Base-by-base conservation (phyloP, 2,113 vertebrate species). In the Forbesichthys agassizii region DNA sequence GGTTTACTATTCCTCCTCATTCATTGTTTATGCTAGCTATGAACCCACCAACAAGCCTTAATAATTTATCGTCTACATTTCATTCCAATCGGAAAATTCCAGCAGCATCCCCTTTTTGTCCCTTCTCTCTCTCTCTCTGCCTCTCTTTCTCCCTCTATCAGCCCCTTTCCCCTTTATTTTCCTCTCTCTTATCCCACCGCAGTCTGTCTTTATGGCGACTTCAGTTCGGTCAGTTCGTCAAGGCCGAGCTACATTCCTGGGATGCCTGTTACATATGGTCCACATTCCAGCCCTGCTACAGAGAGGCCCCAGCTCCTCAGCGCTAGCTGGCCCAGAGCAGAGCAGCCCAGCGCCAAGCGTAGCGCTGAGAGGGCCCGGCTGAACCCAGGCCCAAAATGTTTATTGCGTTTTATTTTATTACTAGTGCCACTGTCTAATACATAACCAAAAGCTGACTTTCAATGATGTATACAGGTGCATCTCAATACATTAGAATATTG, bases 191-290 rank as follows among this genome's bases (percentile, higher is more conserved):
- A 68, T 69, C 81, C 78, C 49, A 70, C 70, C 71, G 73, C 11
- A 55, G 72, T 86, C 71, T 49, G 11, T 36, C 80, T 73, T 74
- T 71, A 66, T 66, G 42, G 72, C 53, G 71, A 88, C 88, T 89
- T 92, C 90, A 91, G 86, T 85, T 88, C 83, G 90, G 89, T 93
- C 88, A 89, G 90, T 89, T 91, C 86, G 88, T 65, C 82, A 89
- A 94, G 93, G 93, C 94, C 88, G 81, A 84, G 86, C 75, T 90
- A 91, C 96, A 98, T 98, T 98, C 96, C 93, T 90, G 77, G 89
- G 90, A 95, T 96, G 94, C 94, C 93, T 95, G 92, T 93, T 96
- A 94, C 97, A 97, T 96, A 95, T 97, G 96, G 95, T 96, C 93
- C 91, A 94, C 95, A 98, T 98, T 98, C 96, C 96, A 92, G 90